Percentiles rank a stretch among this genome's conserved stretches.
Conservation (phyloP, 1,140 invertebrate species). For the Heterodera schachtii region DNA sequence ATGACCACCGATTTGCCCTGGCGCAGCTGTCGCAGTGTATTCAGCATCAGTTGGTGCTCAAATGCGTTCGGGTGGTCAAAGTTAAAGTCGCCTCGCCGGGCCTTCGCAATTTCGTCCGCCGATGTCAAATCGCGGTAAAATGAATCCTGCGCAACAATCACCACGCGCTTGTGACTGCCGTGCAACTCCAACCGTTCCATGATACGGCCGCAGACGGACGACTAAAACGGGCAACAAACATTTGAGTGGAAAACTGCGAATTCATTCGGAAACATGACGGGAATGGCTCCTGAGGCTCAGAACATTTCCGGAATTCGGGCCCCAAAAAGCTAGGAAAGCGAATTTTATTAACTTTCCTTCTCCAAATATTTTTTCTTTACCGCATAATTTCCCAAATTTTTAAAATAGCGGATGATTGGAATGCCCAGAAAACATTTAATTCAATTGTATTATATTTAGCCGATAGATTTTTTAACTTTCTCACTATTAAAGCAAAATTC, state of each 20-base stretch:
- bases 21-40: conserved; percentile 79
- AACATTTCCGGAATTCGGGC: conserved; percentile 35
- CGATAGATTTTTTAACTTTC: too few species aligned
- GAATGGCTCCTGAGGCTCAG: too few species aligned
- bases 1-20: conserved; percentile 82
- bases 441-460: too few species aligned
- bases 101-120: conserved; percentile 80
- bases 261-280: neutral
- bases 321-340: too few species aligned
- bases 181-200: conserved; percentile 28
- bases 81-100: conserved; percentile 88
- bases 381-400: too few species aligned
- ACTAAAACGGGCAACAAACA: conserved; percentile 30
- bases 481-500: too few species aligned
- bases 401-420: too few species aligned
- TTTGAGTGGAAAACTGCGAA: too few species aligned
- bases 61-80: conserved; percentile 94
- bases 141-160: conserved; percentile 75
- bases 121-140: conserved; percentile 83
- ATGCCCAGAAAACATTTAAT: too few species aligned
- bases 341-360: too few species aligned
- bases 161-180: conserved; percentile 38
- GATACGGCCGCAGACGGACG: conserved; percentile 34
- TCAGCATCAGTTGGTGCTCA: conserved; percentile 80
- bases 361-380: too few species aligned